Base-by-base conservation (phyloP, 2,113 vertebrate genomes). In the Columbina picui region DNA sequence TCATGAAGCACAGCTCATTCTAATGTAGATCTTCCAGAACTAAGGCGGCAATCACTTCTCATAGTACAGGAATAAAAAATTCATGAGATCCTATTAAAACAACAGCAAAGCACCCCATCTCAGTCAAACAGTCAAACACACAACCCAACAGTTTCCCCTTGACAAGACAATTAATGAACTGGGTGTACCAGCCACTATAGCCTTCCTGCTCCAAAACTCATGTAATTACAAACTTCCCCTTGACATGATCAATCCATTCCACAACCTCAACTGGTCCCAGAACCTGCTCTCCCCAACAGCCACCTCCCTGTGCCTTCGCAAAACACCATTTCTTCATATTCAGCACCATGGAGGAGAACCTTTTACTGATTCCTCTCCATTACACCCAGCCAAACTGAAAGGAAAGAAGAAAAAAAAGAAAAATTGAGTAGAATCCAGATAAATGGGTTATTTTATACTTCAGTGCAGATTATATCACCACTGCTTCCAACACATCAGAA, bases 1-100 rank as follows among this genome's bases (percentile, higher is more conserved):
- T 17, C 15, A 10, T 2, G 3, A 32, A 41, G 6, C 32, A n/a
- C 0, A 0, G 5, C 10, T 65, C 17, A 43, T 23, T 0, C 0
- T 19, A 21, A 39, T 1, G 1, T 10, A 86, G 12, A 25, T 29
- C 67, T 80, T 55, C 14, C 39, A 91, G 26, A 84, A 26, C 6
- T 56, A 34, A 49, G 17, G 38, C 32, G 12, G 10, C 6, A 15
- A 13, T 36, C 41, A 34, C 3, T 67, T 75, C n/a, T 34, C 7
- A 30, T 5, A 27, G 14, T 14, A 12, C 29, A 56, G 30, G 39
- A 73, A 60, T n/a, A 84, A 79, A 80, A 80, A 80, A 68, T 55
- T 50, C 16, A 21, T 29, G 1, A 59, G 8, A 14, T 21, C 92
- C 38, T 14, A 8, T 27, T 53, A 8, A n/a, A 65, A 86, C 67